Evolutionary conservation across 2,113 vertebrate species (phyloP).

Genomic region (Accipiter virgatus): DNA sequence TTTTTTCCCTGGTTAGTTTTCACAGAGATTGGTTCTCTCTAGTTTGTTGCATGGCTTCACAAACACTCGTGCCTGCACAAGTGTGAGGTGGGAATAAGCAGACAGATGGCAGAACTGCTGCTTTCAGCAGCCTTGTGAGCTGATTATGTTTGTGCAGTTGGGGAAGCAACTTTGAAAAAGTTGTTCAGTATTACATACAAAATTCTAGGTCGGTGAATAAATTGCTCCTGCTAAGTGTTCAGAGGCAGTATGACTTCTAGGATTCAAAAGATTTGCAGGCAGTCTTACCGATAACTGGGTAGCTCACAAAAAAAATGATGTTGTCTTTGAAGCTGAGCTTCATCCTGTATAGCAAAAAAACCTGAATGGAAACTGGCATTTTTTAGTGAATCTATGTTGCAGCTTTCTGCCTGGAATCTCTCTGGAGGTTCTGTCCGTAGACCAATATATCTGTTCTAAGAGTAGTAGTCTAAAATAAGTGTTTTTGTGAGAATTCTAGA

Average conservation of each 20-base stretch:
- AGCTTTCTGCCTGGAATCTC: not conserved
- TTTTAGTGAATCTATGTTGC: not conserved
- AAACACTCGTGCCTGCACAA: constrained; percentile 36
- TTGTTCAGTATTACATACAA: not conserved
- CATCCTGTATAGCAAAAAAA: not conserved
- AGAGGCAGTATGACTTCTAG: not conserved
- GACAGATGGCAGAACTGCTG: constrained; percentile 68
- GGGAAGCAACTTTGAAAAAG: constrained; percentile 34
- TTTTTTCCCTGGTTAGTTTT: not conserved
- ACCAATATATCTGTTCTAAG: not conserved
- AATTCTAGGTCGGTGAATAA: not conserved
- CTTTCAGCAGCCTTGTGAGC: constrained; percentile 59
- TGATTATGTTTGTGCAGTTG: constrained; percentile 50
- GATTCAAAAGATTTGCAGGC: not conserved
- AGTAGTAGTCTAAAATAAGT: not conserved
- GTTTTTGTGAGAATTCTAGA: not conserved
- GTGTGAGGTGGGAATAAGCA: constrained; percentile 52
- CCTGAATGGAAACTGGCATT: not conserved
- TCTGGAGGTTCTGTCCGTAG: not conserved
- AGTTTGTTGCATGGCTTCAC: constrained; percentile 1
- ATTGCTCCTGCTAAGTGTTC: not conserved
- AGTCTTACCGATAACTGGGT: not conserved
- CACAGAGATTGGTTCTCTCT: not conserved
- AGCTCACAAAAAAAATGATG: not conserved
- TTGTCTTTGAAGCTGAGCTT: not conserved